phyloP scores from a whole-genome alignment of 1,140 invertebrate species.

The Scaptomyza hsui region DNA sequence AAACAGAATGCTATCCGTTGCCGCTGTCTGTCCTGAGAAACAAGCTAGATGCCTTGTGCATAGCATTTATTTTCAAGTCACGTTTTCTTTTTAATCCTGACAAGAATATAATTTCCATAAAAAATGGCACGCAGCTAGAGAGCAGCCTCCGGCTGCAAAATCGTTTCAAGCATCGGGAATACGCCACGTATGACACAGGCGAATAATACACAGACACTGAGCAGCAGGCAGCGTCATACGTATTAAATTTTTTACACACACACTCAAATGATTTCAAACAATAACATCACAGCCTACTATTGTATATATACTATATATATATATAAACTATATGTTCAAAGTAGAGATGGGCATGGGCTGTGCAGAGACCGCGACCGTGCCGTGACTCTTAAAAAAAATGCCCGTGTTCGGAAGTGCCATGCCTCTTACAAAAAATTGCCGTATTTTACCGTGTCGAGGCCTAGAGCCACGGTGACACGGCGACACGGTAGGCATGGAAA shows the following conservation, averaged over 20 bases:
- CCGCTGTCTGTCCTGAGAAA: constrained; percentile 26
- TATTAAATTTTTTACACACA: constrained; percentile 47
- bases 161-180: constrained; percentile 42
- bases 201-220: constrained; percentile 39
- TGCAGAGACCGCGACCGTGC: too few relatives aligned
- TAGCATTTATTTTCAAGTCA: constrained; percentile 76
- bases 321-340: too few relatives aligned
- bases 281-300: too few relatives aligned
- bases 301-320: too few relatives aligned
- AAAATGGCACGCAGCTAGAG: constrained; percentile 53
- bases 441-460: too few relatives aligned
- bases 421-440: too few relatives aligned
- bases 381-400: too few relatives aligned
- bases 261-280: too few relatives aligned
- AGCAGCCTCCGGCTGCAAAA: constrained; percentile 18
- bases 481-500: too few relatives aligned
- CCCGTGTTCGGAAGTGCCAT: too few relatives aligned
- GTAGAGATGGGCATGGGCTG: too few relatives aligned
- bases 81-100: constrained; percentile 83
- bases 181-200: constrained; percentile 43
- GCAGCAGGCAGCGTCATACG: constrained; percentile 32
- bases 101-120: constrained; percentile 84
- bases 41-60: constrained; percentile 48
- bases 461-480: too few relatives aligned
- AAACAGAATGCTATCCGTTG: constrained; percentile 24